phyloP scores from a whole-genome alignment of 30 jellyfish, hydroid and myxozoan species.

The Pelagia noctiluca region DNA sequence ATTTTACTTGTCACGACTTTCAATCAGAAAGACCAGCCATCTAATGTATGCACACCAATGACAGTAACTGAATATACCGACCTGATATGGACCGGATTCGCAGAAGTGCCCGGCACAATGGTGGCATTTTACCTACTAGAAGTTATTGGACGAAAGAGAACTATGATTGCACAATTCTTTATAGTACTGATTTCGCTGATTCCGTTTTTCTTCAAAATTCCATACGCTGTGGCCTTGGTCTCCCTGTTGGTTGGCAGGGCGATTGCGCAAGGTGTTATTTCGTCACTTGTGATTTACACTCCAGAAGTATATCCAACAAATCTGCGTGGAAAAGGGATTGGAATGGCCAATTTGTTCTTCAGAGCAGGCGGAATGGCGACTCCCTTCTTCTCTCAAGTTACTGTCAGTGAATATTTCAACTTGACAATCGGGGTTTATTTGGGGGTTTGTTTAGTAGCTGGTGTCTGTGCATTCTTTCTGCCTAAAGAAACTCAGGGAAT shows the following conservation, averaged over 20 bases:
- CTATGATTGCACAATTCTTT: conserved; percentile 26
- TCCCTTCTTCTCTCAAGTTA: conserved; percentile 68
- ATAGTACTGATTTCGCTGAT: conserved; percentile 35
- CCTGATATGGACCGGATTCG: conserved; percentile 71
- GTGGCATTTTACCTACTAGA: conserved; percentile 64
- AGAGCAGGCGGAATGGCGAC: conserved; percentile 72
- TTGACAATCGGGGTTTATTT: conserved; percentile 47
- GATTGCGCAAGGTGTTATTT: conserved; percentile 56
- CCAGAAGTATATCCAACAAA: conserved; percentile 83
- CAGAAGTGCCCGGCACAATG: conserved; percentile 72
- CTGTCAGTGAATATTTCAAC: conserved; percentile 33
- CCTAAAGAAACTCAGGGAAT: conserved; percentile 74
- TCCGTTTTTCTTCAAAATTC: conserved; percentile 53
- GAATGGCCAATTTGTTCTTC: conserved; percentile 58
- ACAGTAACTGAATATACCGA: conserved; percentile 29
- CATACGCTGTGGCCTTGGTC: conserved; percentile 16
- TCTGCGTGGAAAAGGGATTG: conserved; percentile 76
- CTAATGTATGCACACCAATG: conserved; percentile 21
- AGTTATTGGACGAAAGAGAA: conserved; percentile 53
- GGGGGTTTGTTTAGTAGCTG: conserved; percentile 50
- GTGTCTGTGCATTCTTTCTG: conserved; percentile 27
- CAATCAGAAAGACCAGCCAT: conserved; percentile 11
- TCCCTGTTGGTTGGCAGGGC: conserved; percentile 63
- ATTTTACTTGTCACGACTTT: conserved; percentile 55
- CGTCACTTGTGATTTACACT: conserved; percentile 68